Evolutionary conservation across 53 echinoderm and acorn worm genomes (phyloP).

Genomic region (Temnopleurus reevesii): DNA sequence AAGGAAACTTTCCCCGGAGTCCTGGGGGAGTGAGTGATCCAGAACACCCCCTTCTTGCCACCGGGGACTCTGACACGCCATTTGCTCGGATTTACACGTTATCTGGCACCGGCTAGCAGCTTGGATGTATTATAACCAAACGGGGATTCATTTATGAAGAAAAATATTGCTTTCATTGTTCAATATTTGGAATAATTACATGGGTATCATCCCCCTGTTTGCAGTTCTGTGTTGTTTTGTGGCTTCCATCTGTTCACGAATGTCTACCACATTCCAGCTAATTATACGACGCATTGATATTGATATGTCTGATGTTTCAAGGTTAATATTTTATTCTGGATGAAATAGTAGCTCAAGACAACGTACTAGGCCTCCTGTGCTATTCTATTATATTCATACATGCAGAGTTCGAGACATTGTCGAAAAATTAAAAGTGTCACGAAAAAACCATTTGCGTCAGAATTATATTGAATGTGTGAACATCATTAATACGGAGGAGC

Average conservation of each 20-base stretch:
- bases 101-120: background rate
- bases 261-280: too few relatives aligned
- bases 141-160: background rate
- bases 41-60: background rate
- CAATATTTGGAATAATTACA: background rate
- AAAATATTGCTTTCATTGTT: background rate
- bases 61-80: constrained; percentile 6
- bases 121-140: constrained; percentile 39
- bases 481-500: too few relatives aligned
- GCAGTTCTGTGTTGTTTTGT: background rate
- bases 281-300: too few relatives aligned
- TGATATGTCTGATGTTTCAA: too few relatives aligned
- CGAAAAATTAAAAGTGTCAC: too few relatives aligned
- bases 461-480: too few relatives aligned
- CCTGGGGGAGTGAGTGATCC: constrained; percentile 34
- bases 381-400: too few relatives aligned
- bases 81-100: constrained; percentile 52
- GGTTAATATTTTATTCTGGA: too few relatives aligned
- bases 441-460: too few relatives aligned
- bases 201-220: background rate
- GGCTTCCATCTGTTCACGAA: background rate
- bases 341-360: too few relatives aligned
- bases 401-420: too few relatives aligned
- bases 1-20: constrained; percentile 22
- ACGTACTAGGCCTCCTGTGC: too few relatives aligned